Percentiles rank a stretch among this genome's conserved stretches.
phyloP scores from a whole-genome alignment of 2,113 vertebrate species.

The Blennius ocellaris region DNA sequence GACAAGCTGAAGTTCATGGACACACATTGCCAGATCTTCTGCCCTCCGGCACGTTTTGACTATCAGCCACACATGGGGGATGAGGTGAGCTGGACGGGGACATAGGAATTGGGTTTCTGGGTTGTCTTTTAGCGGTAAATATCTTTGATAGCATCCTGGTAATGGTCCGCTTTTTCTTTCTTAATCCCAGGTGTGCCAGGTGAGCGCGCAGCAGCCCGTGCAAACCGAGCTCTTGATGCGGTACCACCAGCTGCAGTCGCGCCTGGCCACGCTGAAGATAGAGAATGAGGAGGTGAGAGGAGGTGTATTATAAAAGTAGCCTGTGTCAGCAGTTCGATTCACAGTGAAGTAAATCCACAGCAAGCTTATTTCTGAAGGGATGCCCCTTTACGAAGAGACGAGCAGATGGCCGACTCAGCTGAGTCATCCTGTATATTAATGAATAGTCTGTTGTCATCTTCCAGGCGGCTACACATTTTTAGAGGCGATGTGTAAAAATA shows the following conservation, averaged over 20 bases:
- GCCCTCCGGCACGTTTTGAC: conserved; percentile 96
- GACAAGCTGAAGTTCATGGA: conserved; percentile 99
- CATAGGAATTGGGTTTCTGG: neutral
- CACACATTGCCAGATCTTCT: conserved; percentile 96
- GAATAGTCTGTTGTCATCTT: too few species aligned
- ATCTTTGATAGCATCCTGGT: conserved; percentile 14
- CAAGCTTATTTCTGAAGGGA: neutral
- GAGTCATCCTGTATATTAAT: neutral
- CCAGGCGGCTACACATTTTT: too few species aligned
- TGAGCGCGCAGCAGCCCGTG: conserved; percentile 96
- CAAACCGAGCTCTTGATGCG: conserved; percentile 96
- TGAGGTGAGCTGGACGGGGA: conserved; percentile 84
- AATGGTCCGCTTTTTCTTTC: conserved; percentile 16
- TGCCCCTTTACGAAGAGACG: neutral
- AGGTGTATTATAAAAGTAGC: conserved; percentile 1
- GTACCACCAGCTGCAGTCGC: conserved; percentile 97
- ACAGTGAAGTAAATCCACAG: neutral
- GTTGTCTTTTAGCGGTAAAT: neutral
- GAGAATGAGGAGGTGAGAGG: conserved; percentile 95
- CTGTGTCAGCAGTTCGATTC: conserved; percentile 17
- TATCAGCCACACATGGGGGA: conserved; percentile 99
- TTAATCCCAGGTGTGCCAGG: conserved; percentile 91
- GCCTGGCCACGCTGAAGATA: conserved; percentile 95
- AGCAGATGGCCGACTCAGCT: neutral
- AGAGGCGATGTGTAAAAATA: too few species aligned